Conservation (phyloP, 2,113 vertebrate genomes). For the Pygoscelis adeliae region DNA sequence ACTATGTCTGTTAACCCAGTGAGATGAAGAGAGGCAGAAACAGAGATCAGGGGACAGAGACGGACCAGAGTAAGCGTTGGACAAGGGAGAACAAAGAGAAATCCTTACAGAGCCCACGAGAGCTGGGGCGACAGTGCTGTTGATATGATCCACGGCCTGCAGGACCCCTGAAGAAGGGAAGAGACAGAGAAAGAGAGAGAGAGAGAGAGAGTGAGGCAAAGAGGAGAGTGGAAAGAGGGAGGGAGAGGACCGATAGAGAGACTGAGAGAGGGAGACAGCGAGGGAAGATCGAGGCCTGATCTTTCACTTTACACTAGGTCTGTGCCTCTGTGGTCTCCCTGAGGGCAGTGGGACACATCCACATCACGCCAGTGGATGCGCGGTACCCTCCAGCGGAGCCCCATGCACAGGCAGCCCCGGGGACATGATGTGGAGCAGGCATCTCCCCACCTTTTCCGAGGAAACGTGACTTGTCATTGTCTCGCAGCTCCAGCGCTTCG, state of each 20-base stretch:
- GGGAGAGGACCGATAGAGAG: background rate
- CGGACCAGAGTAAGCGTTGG: background rate
- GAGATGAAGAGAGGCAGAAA: slow-evolving; percentile 28
- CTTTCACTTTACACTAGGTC: background rate
- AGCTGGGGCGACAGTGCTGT: slow-evolving; percentile 86
- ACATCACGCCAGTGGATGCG: background rate
- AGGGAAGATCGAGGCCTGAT: background rate
- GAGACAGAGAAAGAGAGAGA: slow-evolving; percentile 14
- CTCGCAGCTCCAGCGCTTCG: slow-evolving; percentile 88
- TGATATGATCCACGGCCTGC: slow-evolving; percentile 91
- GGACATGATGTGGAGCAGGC: background rate
- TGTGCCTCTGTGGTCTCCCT: background rate
- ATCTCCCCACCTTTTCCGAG: slow-evolving; percentile 87
- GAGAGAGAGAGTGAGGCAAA: slow-evolving; percentile 46
- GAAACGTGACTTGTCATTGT: slow-evolving; percentile 90
- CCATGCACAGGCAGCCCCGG: background rate
- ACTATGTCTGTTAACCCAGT: background rate
- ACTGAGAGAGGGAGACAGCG: background rate
- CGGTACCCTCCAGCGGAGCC: background rate
- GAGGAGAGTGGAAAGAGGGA: slow-evolving; percentile 1
- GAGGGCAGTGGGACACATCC: background rate
- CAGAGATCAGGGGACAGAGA: background rate
- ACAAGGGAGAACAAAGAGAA: slow-evolving; percentile 48
- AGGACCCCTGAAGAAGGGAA: slow-evolving; percentile 82
- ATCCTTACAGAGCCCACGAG: slow-evolving; percentile 88